These are phyloP conservation scores for Nasonovia ribisnigri DNA, from an alignment of 2,888 invertebrate species.

Conservation along the genomic window DNA sequence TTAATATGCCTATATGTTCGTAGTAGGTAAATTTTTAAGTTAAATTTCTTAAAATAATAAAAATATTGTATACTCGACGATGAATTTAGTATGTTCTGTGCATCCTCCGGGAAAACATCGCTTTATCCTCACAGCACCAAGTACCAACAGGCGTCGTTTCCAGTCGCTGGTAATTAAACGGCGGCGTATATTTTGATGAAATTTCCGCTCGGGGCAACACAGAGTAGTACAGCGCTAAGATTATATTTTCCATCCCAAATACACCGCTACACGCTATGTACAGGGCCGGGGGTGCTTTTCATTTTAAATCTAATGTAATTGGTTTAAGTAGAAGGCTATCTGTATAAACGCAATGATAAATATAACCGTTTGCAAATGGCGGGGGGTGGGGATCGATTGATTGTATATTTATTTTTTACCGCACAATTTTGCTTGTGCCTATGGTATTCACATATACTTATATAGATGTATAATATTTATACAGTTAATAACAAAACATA, in stretches of 20 bases:
- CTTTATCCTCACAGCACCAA: neutral
- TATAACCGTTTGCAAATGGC: neutral
- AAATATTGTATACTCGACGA: neutral
- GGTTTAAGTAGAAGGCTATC: neutral
- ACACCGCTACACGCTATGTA: neutral
- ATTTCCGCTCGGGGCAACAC: neutral
- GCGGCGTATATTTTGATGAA: conserved; percentile 36
- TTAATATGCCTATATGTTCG: neutral
- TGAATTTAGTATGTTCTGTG: neutral
- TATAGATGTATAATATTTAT: neutral
- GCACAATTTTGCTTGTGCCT: neutral
- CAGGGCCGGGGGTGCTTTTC: neutral
- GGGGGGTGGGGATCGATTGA: neutral
- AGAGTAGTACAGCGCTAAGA: neutral
- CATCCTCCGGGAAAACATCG: neutral
- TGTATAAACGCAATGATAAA: neutral
- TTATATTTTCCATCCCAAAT: conserved; percentile 5
- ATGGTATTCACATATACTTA: neutral
- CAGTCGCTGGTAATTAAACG: neutral
- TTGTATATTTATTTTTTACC: neutral
- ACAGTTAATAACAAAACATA: neutral
- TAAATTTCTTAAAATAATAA: neutral
- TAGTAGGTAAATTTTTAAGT: neutral
- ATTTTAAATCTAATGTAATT: conserved; percentile 16
- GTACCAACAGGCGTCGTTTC: neutral